These are phyloP conservation scores for Chaetogeoica ovagalla DNA, from an alignment of 2,888 invertebrate species.

Conservation along the genomic window DNA sequence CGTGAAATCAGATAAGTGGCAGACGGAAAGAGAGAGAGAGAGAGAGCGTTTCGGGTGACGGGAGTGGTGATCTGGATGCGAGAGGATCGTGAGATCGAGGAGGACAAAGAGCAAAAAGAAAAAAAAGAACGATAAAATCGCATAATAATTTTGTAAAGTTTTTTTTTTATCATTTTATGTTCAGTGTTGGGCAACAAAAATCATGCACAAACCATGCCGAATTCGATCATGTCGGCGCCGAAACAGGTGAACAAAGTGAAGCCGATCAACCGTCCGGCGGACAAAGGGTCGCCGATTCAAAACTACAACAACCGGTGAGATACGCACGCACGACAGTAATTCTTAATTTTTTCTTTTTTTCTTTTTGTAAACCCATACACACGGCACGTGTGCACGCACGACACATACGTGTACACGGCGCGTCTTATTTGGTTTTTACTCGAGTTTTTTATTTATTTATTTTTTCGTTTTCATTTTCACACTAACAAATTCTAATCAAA, in stretches of 20 bases:
- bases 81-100: too few species aligned
- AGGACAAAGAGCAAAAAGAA: too few species aligned
- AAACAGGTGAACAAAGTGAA: slow-evolving; percentile 89
- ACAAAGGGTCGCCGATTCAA: slow-evolving; percentile 71
- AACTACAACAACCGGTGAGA: slow-evolving; percentile 69
- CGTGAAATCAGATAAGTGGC: too few species aligned
- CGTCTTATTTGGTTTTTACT: slow-evolving; percentile 20
- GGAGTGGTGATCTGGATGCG: too few species aligned
- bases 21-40: too few species aligned
- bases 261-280: slow-evolving; percentile 77
- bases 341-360: too few species aligned
- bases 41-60: too few species aligned
- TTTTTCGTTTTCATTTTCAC: slow-evolving; percentile 31
- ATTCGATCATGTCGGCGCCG: slow-evolving; percentile 61
- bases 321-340: too few species aligned
- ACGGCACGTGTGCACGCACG: too few species aligned
- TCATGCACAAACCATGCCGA: slow-evolving; percentile 35
- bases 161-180: slow-evolving; percentile 1
- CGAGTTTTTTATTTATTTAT: neutral
- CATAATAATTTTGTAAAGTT: neutral
- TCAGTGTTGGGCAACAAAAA: slow-evolving; percentile 56
- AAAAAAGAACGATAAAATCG: too few species aligned
- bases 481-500: slow-evolving; percentile 15
- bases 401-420: too few species aligned
- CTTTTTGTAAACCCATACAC: too few species aligned